phyloP scores from a whole-genome alignment of 2,888 invertebrate genomes.

The Pandemis heparana region DNA sequence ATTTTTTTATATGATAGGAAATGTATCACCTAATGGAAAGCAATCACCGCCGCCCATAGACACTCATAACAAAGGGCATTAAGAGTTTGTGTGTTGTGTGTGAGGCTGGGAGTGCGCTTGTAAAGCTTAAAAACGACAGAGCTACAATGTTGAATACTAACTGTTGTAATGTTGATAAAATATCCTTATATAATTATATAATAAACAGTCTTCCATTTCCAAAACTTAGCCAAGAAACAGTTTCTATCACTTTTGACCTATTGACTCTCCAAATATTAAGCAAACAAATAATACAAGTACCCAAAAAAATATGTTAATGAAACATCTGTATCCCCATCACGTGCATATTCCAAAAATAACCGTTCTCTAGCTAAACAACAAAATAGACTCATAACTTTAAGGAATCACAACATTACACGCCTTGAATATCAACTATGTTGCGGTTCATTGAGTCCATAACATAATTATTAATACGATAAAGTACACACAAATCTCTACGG shows the following conservation, averaged over 20 bases:
- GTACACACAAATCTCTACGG: slow-evolving; percentile 27
- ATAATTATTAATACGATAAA: not conserved
- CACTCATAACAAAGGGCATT: too few relatives aligned
- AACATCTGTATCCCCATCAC: not conserved
- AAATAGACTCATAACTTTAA: slow-evolving; percentile 9
- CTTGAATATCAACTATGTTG: slow-evolving; percentile 16
- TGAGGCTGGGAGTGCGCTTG: too few relatives aligned
- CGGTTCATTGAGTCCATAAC: not conserved
- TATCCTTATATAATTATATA: too few relatives aligned
- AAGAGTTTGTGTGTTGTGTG: too few relatives aligned
- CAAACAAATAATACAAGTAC: not conserved
- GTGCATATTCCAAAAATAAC: not conserved
- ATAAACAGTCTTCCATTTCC: too few relatives aligned
- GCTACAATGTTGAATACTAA: too few relatives aligned
- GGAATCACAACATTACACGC: slow-evolving; percentile 1
- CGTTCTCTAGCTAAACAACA: not conserved
- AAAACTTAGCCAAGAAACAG: too few relatives aligned
- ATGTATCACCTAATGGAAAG: too few relatives aligned
- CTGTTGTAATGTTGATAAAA: too few relatives aligned
- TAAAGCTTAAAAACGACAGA: too few relatives aligned
- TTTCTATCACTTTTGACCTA: not conserved
- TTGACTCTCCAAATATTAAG: not conserved
- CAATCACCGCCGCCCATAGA: too few relatives aligned
- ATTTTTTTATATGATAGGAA: too few relatives aligned
- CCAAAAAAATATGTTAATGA: not conserved